Evolutionary conservation across 2,113 vertebrate genomes (phyloP), one percentile per base, ranked within the genome.

Genomic region (Phaetusa simplex): DNA sequence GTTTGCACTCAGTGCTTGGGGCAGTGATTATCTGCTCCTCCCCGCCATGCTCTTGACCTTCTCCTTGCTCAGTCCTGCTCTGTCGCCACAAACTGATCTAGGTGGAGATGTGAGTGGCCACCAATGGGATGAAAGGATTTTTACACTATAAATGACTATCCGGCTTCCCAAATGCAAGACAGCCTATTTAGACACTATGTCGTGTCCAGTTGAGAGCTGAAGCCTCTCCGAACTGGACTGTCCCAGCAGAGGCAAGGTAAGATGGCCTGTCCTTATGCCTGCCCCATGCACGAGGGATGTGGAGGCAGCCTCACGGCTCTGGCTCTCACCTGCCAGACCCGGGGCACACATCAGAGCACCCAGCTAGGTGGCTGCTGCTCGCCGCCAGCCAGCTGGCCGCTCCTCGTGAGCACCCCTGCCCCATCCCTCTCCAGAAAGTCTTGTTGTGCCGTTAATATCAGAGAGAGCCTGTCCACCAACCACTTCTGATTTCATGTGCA

Each of bases 311-410:
- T 77, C 47, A 23, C 3, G 34, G 36, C 58, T 53, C 71, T 76
- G 66, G 34, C 14, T 66, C 13, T 74, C 8, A 11, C 6, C 27
- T 79, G 14, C 11, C 71, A 59, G 34, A 6, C 26, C 1, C 2
- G 14, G 22, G 9, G 5, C 24, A 64, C n/a, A 26, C 56, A 47
- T 18, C 12, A 67, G 38, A 67, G 38, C 69, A 43, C 14, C 29
- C 70, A 73, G 29, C 2, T 29, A 36, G 29, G 38, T 9, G 34
- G 18, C 42, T 16, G 11, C 38, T 82, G 22, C 74, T 67, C 0
- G 0, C 34, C 3, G 1, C 1, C 1, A 24, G 53, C 30, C 40
- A 53, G 21, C 4, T 29, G 59, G 42, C 12, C 7, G 1, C 15
- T 92, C 45, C 30, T 56, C 7, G 9, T 26, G 24, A 8, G 11